Evolutionary conservation across 2,113 vertebrate species (phyloP), one percentile per base, ranked within the genome.

Genomic region (Synchiropus splendidus): DNA sequence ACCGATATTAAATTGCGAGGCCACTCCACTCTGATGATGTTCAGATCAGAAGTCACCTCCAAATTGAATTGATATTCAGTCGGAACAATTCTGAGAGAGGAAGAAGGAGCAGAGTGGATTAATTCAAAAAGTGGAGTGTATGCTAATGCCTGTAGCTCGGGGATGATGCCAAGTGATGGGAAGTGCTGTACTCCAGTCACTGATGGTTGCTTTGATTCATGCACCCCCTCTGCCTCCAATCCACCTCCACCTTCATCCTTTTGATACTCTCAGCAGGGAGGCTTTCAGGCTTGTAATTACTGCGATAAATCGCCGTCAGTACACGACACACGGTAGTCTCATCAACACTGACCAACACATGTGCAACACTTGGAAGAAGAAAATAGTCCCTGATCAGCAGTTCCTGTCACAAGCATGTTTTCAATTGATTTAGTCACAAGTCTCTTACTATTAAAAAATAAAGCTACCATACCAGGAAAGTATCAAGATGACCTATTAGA

Each of bases 221-320:
- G n/a, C n/a, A n/a, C n/a, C n/a, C n/a, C n/a, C n/a, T n/a, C n/a
- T n/a, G n/a, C n/a, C n/a, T n/a, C n/a, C n/a, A n/a, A n/a, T n/a
- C n/a, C n/a, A n/a, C n/a, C n/a, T n/a, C n/a, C n/a, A n/a, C n/a
- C n/a, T n/a, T n/a, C n/a, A n/a, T n/a, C n/a, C n/a, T n/a, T n/a
- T n/a, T n/a, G n/a, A 57, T 48, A 58, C 68, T 52, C 54, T 58
- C 55, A 59, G 56, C 47, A 51, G 27, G 61, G 35, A 59, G 49
- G 44, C 49, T 70, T 55, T 74, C 58, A 62, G 69, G 67, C 67
- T 72, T 61, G 72, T 72, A 72, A 75, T 81, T 80, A 71, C 49
- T 34, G 11, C 3, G 33, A 74, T 73, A 70, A 67, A 69, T 67
- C 13, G 10, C 61, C 56, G n/a, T 39, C 32, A 39, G 55, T 54